Base-by-base conservation (phyloP, 2,113 vertebrate species). In the Scopus umbretta region DNA sequence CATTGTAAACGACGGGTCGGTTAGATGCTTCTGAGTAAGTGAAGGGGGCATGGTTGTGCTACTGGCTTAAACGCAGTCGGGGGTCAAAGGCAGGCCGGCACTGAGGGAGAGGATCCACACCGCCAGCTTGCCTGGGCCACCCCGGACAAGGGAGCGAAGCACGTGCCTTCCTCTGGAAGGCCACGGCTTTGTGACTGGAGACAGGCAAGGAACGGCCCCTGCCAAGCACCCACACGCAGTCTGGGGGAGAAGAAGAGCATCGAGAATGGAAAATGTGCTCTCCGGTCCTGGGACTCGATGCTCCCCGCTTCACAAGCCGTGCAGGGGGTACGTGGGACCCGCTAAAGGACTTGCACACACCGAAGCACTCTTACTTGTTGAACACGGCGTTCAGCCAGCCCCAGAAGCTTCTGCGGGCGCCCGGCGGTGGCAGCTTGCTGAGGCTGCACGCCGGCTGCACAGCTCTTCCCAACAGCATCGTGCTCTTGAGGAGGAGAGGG, bases 351-450 rank as follows among this genome's bases (percentile, higher is more conserved):
- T 1, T 7, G 12, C 2, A 47, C 49, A 11, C 75, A 7, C 45
- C 42, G 7, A 50, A 21, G 16, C 71, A 26, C 82, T 45, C 97
- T 98, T 98, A 99, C 99, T 98, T 99, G 98, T 99, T 99, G 97
- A 99, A 99, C 49, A 99, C 98, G 2, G 99, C 98, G 62, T 99
- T 99, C 90, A 99, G 98, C 99, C 99, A 99, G 7, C 98, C 98
- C 99, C 99, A 99, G 98, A 99, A 99, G 68, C 52, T 82, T 92
- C 99, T 98, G 93, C 94, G 92, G 85, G 96, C 22, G 16, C 75
- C 84, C 52, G 90, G 88, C 56, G 89, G 58, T 32, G 55, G 76
- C 79, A 68, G 75, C 85, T 81, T 96, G 83, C 94, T 96, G 9
- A 94, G 62, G 56, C 53, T 30, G 87, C 58, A 40, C 5, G 92